phyloP scores from a whole-genome alignment of 2,113 vertebrate species.

The Campylomormyrus tamandua region DNA sequence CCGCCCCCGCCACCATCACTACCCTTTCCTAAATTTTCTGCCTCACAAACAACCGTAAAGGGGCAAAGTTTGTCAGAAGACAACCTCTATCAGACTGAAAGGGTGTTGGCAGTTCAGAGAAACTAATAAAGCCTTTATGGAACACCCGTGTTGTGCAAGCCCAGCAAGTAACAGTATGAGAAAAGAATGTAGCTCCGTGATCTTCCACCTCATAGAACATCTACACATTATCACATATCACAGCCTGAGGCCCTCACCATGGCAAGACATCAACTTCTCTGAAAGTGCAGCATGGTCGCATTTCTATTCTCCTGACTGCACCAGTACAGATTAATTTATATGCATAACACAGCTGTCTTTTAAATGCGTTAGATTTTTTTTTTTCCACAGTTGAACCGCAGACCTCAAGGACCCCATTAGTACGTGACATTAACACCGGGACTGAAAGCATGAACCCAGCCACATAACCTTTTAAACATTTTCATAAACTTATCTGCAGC shows the following conservation, averaged over 20 bases:
- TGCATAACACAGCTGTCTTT: not conserved
- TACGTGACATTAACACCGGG: not conserved
- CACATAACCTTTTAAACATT: not conserved
- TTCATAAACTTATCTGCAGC: not conserved
- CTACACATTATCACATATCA: not conserved
- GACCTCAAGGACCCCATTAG: not conserved
- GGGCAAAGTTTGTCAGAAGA: not conserved
- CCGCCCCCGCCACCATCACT: not conserved
- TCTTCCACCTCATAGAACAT: not conserved
- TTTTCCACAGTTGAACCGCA: not conserved
- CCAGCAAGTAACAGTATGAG: not conserved
- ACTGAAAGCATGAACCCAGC: not conserved
- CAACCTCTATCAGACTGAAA: not conserved
- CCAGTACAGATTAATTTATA: not conserved
- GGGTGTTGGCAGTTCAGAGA: not conserved
- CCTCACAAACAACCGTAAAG: not conserved
- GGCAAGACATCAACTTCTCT: not conserved
- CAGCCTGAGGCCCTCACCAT: not conserved
- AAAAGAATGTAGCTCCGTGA: not conserved
- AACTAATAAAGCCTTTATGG: not conserved
- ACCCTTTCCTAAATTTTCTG: not conserved
- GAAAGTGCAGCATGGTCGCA: not conserved
- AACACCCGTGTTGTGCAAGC: not conserved
- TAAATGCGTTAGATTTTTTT: not conserved
- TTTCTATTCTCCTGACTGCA: not conserved